Conservation (phyloP, 1,140 invertebrate genomes). For the Spodoptera litura region DNA sequence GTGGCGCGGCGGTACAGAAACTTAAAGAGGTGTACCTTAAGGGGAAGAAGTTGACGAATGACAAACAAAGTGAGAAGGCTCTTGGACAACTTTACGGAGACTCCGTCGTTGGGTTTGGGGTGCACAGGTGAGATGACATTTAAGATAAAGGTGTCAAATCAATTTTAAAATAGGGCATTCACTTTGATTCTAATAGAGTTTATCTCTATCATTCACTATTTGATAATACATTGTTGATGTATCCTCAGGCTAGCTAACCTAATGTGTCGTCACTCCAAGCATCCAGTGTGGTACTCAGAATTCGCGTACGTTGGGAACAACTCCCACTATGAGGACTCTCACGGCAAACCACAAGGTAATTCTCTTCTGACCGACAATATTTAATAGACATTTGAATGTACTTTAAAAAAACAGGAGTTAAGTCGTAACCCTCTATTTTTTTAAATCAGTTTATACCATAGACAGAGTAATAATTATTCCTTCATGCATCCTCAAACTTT, state of each 20-base stretch:
- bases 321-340: constrained; percentile 74
- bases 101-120: constrained; percentile 64
- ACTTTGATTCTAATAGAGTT: too few relatives aligned
- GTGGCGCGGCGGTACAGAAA: constrained; percentile 14
- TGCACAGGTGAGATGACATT: constrained; percentile 65
- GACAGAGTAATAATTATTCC: too few relatives aligned
- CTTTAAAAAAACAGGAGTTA: too few relatives aligned
- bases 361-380: not conserved
- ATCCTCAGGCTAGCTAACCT: constrained; percentile 67
- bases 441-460: too few relatives aligned
- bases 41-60: constrained; percentile 60
- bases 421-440: too few relatives aligned
- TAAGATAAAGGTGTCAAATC: not conserved
- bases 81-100: constrained; percentile 72
- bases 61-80: constrained; percentile 53
- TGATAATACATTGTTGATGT: not conserved
- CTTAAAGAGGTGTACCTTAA: constrained; percentile 62
- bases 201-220: too few relatives aligned
- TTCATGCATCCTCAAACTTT: too few relatives aligned
- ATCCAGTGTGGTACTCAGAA: constrained; percentile 72
- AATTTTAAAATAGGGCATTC: too few relatives aligned
- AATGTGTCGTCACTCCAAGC: constrained; percentile 69
- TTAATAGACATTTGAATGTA: too few relatives aligned
- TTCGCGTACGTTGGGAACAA: constrained; percentile 73
- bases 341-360: constrained; percentile 68